Percentiles rank a stretch among this genome's conserved stretches.
These are phyloP conservation scores for Chrysopilus asiliformis DNA, from an alignment of 2,888 invertebrate species.

Conservation along the genomic window DNA sequence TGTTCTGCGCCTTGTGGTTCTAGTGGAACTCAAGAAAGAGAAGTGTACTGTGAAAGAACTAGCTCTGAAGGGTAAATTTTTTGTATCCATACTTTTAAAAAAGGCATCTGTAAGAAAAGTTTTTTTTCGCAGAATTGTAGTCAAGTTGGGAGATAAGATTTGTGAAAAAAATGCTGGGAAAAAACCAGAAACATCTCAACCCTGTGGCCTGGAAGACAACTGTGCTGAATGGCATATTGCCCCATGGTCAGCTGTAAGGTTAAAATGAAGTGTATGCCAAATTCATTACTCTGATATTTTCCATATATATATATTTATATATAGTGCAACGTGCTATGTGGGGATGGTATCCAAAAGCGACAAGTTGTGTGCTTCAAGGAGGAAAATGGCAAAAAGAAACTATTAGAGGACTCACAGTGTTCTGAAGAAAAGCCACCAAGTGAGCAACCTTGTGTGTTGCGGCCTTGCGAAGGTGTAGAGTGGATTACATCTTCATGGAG, in stretches of 20 bases:
- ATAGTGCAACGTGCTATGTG: conserved; percentile 83
- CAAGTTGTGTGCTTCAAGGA: conserved; percentile 67
- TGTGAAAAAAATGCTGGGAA: conserved; percentile 55
- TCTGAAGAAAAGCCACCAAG: conserved; percentile 54
- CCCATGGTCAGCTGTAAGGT: conserved; percentile 82
- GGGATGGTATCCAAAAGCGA: conserved; percentile 69
- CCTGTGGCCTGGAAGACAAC: conserved; percentile 57
- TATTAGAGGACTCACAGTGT: conserved; percentile 52
- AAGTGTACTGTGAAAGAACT: conserved; percentile 68
- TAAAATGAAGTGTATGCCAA: conserved; percentile 4
- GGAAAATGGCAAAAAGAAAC: conserved; percentile 46
- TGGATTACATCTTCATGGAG: conserved; percentile 82
- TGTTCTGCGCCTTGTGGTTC: conserved; percentile 75
- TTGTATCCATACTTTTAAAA: background rate
- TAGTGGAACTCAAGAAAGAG: conserved; percentile 54
- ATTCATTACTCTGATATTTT: too few species aligned
- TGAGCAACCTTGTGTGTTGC: conserved; percentile 56
- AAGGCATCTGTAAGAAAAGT: too few species aligned
- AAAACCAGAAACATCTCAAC: conserved; percentile 52
- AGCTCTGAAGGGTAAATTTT: conserved; percentile 49
- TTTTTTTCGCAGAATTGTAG: conserved; percentile 38
- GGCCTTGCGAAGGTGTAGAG: conserved; percentile 83
- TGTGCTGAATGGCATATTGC: conserved; percentile 82
- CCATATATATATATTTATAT: conserved; percentile 1
- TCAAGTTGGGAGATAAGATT: conserved; percentile 58